phyloP scores from a whole-genome alignment of 1,140 invertebrate genomes.

The Notospermus geniculatus region DNA sequence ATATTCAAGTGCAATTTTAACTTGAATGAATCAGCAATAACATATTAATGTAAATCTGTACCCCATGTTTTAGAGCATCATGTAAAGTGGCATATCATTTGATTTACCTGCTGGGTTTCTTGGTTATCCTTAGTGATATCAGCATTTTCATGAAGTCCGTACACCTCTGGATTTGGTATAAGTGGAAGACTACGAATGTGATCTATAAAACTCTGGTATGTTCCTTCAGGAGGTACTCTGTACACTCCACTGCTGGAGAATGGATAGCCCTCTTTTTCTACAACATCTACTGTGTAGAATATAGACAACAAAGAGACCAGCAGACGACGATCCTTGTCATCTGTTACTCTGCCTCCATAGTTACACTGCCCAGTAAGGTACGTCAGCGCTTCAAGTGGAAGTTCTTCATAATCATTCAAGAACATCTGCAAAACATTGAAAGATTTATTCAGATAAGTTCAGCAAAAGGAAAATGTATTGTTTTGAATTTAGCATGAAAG shows the following conservation, averaged over 20 bases:
- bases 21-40: too few species aligned
- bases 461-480: too few species aligned
- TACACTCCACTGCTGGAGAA: constrained; percentile 67
- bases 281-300: constrained; percentile 44
- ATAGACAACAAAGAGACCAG: constrained; percentile 48
- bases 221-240: constrained; percentile 70
- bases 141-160: constrained; percentile 57
- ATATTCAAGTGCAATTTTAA: too few species aligned
- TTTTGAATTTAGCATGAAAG: too few species aligned
- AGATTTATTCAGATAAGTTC: too few species aligned
- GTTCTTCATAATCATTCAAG: constrained; percentile 55
- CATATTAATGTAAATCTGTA: too few species aligned
- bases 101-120: constrained; percentile 55
- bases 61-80: too few species aligned
- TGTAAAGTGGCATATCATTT: too few species aligned
- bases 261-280: constrained; percentile 50
- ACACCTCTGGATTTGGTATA: constrained; percentile 53
- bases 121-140: constrained; percentile 57
- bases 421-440: constrained; percentile 49
- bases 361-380: constrained; percentile 85
- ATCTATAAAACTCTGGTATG: constrained; percentile 50
- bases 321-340: constrained; percentile 55
- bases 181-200: constrained; percentile 50
- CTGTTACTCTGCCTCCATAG: constrained; percentile 69
- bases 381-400: constrained; percentile 53